A percentile compares a stretch with the other conserved stretches of the same genome.
These are phyloP conservation scores for Arenaria interpres DNA, from an alignment of 2,113 vertebrate species.

Conservation along the genomic window DNA sequence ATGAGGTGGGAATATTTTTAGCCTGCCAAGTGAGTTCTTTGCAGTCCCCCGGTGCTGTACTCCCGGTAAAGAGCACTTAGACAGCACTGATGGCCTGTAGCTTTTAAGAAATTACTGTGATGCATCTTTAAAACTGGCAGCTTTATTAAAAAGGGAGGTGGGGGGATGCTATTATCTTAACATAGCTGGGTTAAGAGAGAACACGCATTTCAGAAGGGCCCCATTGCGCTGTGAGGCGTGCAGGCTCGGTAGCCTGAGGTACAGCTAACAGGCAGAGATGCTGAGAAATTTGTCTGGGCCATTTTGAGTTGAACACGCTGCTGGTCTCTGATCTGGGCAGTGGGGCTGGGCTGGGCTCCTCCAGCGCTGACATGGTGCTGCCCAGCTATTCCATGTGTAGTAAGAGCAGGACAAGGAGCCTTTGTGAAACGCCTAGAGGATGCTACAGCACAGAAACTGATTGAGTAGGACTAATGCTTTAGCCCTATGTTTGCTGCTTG, in stretches of 20 bases:
- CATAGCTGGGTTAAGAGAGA: neutral
- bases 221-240: accelerated
- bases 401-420: neutral
- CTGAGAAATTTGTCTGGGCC: neutral
- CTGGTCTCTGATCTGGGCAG: neutral
- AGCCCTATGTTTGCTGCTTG: neutral
- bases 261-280: neutral
- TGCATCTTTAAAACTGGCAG: conserved; percentile 32
- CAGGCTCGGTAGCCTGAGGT: neutral
- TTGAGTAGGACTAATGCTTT: neutral
- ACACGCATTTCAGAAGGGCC: neutral
- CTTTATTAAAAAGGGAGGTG: conserved; percentile 57
- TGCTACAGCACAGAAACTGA: neutral
- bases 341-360: neutral
- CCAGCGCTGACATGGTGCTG: neutral
- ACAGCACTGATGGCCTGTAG: conserved; percentile 30
- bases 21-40: neutral
- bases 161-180: conserved; percentile 4
- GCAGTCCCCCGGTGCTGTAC: neutral
- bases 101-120: conserved; percentile 36
- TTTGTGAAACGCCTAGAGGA: neutral
- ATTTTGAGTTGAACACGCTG: accelerated
- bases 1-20: conserved; percentile 53
- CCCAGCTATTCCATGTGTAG: neutral
- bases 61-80: conserved; percentile 9